Base-by-base conservation (phyloP, 1,140 invertebrate genomes). In the Linepithema humile region DNA sequence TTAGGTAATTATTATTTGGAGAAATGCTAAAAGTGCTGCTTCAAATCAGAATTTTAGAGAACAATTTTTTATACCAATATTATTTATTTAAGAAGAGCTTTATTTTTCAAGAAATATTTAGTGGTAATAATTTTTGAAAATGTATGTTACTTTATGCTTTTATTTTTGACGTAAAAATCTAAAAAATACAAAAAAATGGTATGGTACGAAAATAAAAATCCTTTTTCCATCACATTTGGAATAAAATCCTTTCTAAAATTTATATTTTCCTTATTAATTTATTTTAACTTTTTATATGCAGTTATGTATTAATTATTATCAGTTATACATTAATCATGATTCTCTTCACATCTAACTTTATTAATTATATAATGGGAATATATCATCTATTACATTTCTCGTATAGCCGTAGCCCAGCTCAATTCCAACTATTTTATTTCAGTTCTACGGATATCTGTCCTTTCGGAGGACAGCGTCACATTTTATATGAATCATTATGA, bases 341-440 rank as follows among this genome's bases (percentile, higher is more conserved):
- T n/a, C n/a, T n/a, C n/a, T n/a, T n/a, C n/a, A 4, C 29, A 23
- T 38, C 7, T 23, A 3, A 4, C 0, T 35, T 4, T 40, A 40
- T 40, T 23, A 23, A 43, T 0, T 43, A 65, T n/a, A n/a, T n/a
- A n/a, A 65, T 2, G 10, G 23, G 12, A 1, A 43, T 23, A 43
- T 38, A 7, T 65, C n/a, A n/a, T n/a, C n/a, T n/a, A 26, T 67
- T 65, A 65, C n/a, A 43, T 65, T 65, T 67, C 43, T 45, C 40
- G 3, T 17, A 6, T 7, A n/a, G n/a, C 2, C 10, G 23, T 15
- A 12, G 40, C 35, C 40, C 3, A n/a, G n/a, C n/a, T n/a, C n/a
- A n/a, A n/a, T 15, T 43, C 26, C 20, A 26, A 45, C 3, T 45
- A 23, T 15, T 48, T 69, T 7, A 72, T 53, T 10, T 38, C 45